phyloP scores from a whole-genome alignment of 2,888 invertebrate species.

The Entomobrya multifasciata region DNA sequence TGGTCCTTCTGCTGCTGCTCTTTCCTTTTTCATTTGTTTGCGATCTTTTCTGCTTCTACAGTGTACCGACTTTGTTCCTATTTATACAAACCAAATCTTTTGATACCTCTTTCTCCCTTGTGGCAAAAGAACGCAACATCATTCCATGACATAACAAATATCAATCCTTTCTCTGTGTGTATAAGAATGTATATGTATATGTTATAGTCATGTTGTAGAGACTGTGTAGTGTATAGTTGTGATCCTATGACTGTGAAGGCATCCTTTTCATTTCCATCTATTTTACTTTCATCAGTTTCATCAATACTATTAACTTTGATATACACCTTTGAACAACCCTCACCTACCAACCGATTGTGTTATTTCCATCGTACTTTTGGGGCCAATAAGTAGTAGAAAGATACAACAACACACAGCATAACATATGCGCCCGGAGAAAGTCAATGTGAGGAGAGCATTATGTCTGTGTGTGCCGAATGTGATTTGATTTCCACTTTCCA shows the following conservation, averaged over 20 bases:
- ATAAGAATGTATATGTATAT: background rate
- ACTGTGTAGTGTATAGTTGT: background rate
- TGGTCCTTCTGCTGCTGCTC: background rate
- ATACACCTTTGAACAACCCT: slow-evolving; percentile 16
- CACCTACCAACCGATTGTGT: slow-evolving; percentile 1
- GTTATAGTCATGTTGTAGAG: background rate
- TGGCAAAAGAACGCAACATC: slow-evolving; percentile 37
- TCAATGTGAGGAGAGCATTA: background rate
- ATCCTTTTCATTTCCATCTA: slow-evolving; percentile 58
- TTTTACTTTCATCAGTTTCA: slow-evolving; percentile 58
- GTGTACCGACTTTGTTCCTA: no score
- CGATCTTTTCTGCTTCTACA: slow-evolving; percentile 24
- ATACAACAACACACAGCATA: background rate
- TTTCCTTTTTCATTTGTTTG: background rate
- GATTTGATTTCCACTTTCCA: slow-evolving; percentile 62
- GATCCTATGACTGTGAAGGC: slow-evolving; percentile 5
- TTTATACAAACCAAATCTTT: slow-evolving; percentile 53
- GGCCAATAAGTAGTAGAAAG: slow-evolving; percentile 19
- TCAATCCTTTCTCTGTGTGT: background rate
- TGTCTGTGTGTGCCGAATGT: slow-evolving; percentile 23
- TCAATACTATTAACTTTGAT: slow-evolving; percentile 42
- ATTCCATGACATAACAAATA: slow-evolving; percentile 50
- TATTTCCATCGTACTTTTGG: slow-evolving; percentile 3
- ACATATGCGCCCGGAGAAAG: background rate
- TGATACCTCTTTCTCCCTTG: slow-evolving; percentile 47